A percentile compares a stretch with the other conserved stretches of the same genome.
These are phyloP conservation scores for Meta bourneti DNA, from an alignment of 2,888 invertebrate genomes.

Conservation along the genomic window DNA sequence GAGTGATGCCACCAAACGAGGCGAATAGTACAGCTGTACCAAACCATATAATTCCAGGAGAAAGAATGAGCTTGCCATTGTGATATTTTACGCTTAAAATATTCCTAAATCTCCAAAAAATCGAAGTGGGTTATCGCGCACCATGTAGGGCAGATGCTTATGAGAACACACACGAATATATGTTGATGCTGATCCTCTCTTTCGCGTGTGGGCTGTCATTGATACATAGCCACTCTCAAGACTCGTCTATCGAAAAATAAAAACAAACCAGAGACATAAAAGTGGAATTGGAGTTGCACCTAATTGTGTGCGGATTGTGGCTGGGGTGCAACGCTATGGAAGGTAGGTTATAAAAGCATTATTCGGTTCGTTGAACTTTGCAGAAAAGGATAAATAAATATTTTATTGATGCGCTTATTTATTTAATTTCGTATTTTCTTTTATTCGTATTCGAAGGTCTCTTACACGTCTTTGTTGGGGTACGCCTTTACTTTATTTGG, in stretches of 20 bases:
- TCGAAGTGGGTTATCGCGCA: slow-evolving; percentile 27
- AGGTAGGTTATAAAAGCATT: background rate
- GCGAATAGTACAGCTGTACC: too few relatives aligned
- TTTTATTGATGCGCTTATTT: background rate
- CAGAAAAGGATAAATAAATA: slow-evolving; percentile 6
- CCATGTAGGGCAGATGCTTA: background rate
- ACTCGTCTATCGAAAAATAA: slow-evolving; percentile 11
- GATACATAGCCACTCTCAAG: slow-evolving; percentile 42
- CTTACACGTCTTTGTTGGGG: too few relatives aligned
- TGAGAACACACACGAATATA: background rate
- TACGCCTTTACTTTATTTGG: too few relatives aligned
- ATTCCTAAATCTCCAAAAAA: background rate
- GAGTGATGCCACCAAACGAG: too few relatives aligned
- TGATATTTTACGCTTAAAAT: too few relatives aligned
- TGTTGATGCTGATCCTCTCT: background rate
- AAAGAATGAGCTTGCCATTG: too few relatives aligned
- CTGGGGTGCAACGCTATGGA: slow-evolving; percentile 22
- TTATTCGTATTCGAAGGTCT: too few relatives aligned
- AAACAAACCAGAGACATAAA: slow-evolving; percentile 1
- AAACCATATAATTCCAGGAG: too few relatives aligned
- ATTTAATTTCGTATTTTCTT: background rate
- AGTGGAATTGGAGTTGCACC: slow-evolving; percentile 2
- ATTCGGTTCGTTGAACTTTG: slow-evolving; percentile 39
- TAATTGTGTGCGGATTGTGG: slow-evolving; percentile 33
- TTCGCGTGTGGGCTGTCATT: slow-evolving; percentile 40